A percentile compares a stretch with the other conserved stretches of the same genome.
Evolutionary conservation across 2,888 invertebrate species (phyloP).

Genomic region (Leptothorax acervorum): DNA sequence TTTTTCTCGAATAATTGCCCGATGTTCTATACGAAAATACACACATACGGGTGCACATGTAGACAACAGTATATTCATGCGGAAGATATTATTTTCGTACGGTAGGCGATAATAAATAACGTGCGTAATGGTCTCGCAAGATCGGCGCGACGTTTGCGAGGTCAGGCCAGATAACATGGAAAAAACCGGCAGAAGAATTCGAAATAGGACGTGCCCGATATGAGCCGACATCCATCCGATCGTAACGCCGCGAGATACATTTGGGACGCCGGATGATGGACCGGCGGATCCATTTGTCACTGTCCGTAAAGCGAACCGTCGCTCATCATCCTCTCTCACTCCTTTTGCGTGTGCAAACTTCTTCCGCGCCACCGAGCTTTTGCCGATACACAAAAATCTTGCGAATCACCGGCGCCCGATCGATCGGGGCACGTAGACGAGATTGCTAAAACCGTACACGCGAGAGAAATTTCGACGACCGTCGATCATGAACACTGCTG

Average conservation of each 20-base stretch:
- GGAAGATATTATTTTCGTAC: conserved; percentile 57
- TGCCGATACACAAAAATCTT: conserved; percentile 63
- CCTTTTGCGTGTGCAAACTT: conserved; percentile 40
- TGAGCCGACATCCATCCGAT: conserved; percentile 67
- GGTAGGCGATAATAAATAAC: conserved; percentile 69
- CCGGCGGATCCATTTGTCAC: conserved; percentile 73
- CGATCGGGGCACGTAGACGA: conserved; percentile 56
- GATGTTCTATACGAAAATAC: conserved; percentile 55
- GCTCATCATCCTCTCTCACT: conserved; percentile 44
- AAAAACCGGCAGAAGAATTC: conserved; percentile 60
- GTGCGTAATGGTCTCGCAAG: conserved; percentile 65
- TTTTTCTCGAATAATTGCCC: conserved; percentile 60
- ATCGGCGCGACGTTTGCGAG: conserved; percentile 54
- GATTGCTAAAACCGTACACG: conserved; percentile 39
- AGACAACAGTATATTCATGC: background rate
- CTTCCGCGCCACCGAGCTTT: conserved; percentile 61
- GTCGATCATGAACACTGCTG: conserved; percentile 11
- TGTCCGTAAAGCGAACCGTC: conserved; percentile 66
- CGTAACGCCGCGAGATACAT: conserved; percentile 69
- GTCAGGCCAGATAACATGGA: conserved; percentile 63
- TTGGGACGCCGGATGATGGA: conserved; percentile 59
- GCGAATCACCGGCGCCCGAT: conserved; percentile 55
- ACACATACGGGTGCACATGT: background rate
- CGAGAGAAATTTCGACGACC: conserved; percentile 29
- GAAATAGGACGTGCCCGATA: conserved; percentile 67